A percentile compares a stretch with the other conserved stretches of the same genome.
Conservation (phyloP, 2,797 vertebrate genomes). For the Pitangus sulphuratus region DNA sequence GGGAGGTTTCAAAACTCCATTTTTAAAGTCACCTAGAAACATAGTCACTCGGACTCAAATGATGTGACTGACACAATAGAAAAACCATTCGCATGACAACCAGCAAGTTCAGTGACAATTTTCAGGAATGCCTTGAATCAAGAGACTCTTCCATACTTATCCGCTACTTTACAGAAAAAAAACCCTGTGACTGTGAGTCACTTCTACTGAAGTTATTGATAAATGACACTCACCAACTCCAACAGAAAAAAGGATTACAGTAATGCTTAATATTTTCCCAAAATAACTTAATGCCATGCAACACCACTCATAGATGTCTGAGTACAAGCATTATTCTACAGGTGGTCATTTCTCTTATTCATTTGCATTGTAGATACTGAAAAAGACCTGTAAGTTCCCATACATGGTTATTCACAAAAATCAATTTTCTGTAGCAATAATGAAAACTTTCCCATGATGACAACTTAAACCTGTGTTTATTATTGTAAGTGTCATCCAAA, state of each 20-base stretch:
- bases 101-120: neutral
- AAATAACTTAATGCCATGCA: neutral
- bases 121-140: neutral
- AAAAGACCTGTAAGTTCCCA: neutral
- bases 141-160: neutral
- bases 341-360: neutral
- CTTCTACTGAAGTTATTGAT: neutral
- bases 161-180: neutral
- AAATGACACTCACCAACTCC: neutral
- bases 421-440: neutral
- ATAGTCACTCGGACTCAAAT: neutral
- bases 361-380: neutral
- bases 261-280: neutral
- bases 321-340: neutral
- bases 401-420: neutral
- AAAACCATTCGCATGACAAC: neutral
- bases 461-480: neutral
- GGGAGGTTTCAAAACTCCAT: neutral
- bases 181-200: rapidly evolving
- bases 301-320: neutral
- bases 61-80: neutral
- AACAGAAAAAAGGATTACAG: neutral
- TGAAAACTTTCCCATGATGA: neutral
- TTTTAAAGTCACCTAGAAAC: neutral
- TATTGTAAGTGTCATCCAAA: neutral